phyloP scores from a whole-genome alignment of 1,140 invertebrate genomes.

The Drosophila erecta region DNA sequence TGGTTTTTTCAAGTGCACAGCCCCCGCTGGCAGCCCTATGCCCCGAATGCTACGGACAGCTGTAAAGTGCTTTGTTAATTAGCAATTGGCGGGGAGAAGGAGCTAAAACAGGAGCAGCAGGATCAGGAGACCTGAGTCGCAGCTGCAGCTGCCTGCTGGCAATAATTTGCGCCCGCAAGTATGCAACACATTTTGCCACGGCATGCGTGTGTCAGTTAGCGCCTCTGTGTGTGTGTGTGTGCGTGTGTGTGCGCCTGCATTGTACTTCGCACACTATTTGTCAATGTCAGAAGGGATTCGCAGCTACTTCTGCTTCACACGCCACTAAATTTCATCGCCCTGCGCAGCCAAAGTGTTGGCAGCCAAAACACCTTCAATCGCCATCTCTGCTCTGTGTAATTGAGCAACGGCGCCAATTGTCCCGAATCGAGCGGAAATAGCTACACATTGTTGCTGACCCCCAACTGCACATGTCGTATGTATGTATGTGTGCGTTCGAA shows the following conservation, averaged over 20 bases:
- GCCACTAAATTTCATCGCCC: slow-evolving; percentile 15
- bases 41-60: slow-evolving; percentile 23
- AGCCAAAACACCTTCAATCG: slow-evolving; percentile 38
- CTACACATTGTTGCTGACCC: not conserved
- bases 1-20: not conserved
- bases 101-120: not conserved
- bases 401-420: slow-evolving; percentile 25
- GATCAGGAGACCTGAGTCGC: slow-evolving; percentile 18
- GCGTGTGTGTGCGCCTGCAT: slow-evolving; percentile 41
- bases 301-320: slow-evolving; percentile 36
- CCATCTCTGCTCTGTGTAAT: slow-evolving; percentile 16
- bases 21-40: not conserved
- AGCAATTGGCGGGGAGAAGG: slow-evolving; percentile 59
- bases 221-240: slow-evolving; percentile 5
- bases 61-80: slow-evolving; percentile 83
- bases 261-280: slow-evolving; percentile 78
- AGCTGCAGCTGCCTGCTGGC: slow-evolving; percentile 61
- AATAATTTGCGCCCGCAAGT: slow-evolving; percentile 82
- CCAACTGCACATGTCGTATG: not conserved
- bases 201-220: slow-evolving; percentile 34
- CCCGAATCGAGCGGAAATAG: not conserved
- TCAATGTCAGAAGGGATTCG: slow-evolving; percentile 70
- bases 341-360: slow-evolving; percentile 25
- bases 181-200: slow-evolving; percentile 75
- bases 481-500: too few relatives aligned